phyloP scores from a whole-genome alignment of 2,113 vertebrate species.

The Notarius lentiginosus region DNA sequence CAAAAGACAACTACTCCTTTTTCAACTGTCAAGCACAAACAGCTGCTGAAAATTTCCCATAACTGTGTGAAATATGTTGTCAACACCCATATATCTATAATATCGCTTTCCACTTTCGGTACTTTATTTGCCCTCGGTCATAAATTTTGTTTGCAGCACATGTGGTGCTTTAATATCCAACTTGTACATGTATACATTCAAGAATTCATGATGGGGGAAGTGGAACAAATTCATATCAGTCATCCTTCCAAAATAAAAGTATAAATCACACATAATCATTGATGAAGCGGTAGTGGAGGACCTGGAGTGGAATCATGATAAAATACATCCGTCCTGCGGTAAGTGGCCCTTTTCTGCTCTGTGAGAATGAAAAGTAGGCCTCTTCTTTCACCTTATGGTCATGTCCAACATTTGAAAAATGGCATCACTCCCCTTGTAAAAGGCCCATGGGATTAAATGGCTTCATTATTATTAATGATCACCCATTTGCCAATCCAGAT shows the following conservation, averaged over 20 bases:
- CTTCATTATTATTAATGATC: constrained; percentile 88
- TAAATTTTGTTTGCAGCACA: constrained; percentile 42
- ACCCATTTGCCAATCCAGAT: constrained; percentile 74
- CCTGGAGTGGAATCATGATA: constrained; percentile 49
- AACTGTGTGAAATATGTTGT: constrained; percentile 29
- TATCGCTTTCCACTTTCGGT: constrained; percentile 5
- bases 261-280: constrained; percentile 52
- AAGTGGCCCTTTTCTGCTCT: constrained; percentile 50
- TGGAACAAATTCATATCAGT: constrained; percentile 44
- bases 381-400: constrained; percentile 72
- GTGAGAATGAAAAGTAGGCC: constrained; percentile 73
- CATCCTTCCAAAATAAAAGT: constrained; percentile 53
- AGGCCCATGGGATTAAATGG: constrained; percentile 82
- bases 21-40: background rate
- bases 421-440: constrained; percentile 76
- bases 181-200: constrained; percentile 30
- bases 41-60: constrained; percentile 12
- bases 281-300: constrained; percentile 45
- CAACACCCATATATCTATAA: constrained; percentile 12
- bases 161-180: constrained; percentile 39
- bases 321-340: constrained; percentile 54
- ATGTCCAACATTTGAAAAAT: constrained; percentile 76
- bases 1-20: constrained; percentile 11
- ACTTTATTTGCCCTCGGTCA: constrained; percentile 29
- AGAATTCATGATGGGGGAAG: constrained; percentile 39